Evolutionary conservation across 1,140 invertebrate genomes (phyloP).

Genomic region (Drosophila pseudoobscura): DNA sequence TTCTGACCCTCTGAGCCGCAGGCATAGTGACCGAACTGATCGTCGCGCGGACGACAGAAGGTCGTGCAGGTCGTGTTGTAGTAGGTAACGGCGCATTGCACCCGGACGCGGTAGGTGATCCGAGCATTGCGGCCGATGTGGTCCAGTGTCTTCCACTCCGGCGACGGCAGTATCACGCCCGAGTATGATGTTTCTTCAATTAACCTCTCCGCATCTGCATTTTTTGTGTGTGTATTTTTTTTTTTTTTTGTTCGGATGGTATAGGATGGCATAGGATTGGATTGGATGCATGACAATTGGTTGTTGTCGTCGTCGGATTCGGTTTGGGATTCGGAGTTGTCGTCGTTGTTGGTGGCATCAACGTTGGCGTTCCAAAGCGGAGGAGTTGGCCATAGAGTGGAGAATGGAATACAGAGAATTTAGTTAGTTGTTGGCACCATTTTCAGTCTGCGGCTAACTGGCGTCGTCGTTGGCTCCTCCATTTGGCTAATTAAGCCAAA

Average conservation of each 20-base stretch:
- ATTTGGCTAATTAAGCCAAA: conserved; percentile 74
- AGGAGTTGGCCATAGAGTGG: conserved; percentile 17
- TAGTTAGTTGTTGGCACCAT: conserved; percentile 74
- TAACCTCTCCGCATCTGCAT: conserved; percentile 87
- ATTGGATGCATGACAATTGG: conserved; percentile 61
- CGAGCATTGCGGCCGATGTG: conserved; percentile 90
- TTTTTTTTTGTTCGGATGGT: conserved; percentile 19
- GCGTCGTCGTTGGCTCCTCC: conserved; percentile 3
- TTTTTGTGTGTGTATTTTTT: conserved; percentile 23
- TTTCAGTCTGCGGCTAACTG: conserved; percentile 35
- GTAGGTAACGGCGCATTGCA: conserved; percentile 95
- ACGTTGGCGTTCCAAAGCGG: conserved; percentile 72
- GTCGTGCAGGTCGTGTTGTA: conserved; percentile 97
- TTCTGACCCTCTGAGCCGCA: conserved; percentile 95
- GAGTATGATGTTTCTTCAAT: conserved; percentile 95
- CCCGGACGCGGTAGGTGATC: conserved; percentile 94
- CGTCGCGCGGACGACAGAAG: conserved; percentile 95
- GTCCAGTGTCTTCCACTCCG: conserved; percentile 94
- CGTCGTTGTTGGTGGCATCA: conserved; percentile 72
- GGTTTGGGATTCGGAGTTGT: background rate
- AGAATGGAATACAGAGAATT: conserved; percentile 40
- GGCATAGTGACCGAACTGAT: conserved; percentile 96
- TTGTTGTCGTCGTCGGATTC: conserved; percentile 18
- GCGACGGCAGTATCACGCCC: conserved; percentile 93
- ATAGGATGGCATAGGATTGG: background rate